Evolutionary conservation across 2,113 vertebrate species (phyloP), one percentile per base, ranked within the genome.

Genomic region (Bos javanicus): DNA sequence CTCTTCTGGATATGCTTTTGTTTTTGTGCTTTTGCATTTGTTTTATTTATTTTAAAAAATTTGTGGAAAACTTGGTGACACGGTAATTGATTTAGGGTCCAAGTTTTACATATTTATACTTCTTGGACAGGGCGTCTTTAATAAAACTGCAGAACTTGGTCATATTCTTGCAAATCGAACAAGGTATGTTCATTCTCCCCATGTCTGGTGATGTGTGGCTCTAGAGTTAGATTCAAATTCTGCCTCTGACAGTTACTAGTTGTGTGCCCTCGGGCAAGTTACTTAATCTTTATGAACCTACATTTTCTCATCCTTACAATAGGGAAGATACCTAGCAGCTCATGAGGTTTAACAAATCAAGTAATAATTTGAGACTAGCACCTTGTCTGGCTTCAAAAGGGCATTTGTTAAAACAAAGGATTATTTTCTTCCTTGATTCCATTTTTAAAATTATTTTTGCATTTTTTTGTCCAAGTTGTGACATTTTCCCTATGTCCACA

Each of bases 361-460:
- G 30, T 52, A 96, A 84, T 90, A 94, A 46, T 80, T 56, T 14
- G 80, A 96, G 33, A 46, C 19, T 80, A 90, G 54, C 7, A 48
- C 14, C 81, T 15, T 80, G 33, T 92, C 28, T 94, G 30, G 15
- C n/a, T 59, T 71, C 23, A 43, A 52, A 87, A 90, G 82, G n/a
- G 60, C 3, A 76, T 26, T 83, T 64, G 33, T 11, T 81, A 60
- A 81, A 97, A 78, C 59, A 60, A 89, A 78, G 62, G 54, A 64
- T 3, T 96, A 16, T 88, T 92, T 88, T 11, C n/a, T 82, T 80
- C 13, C n/a, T 81, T 30, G 46, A 46, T 52, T 90, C 21, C 2
- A 76, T 93, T 94, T 94, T 16, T 88, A 88, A 84, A 90, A 87
- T 85, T n/a, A 57, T 62, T 33, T 89, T 86, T 87, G 60, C n/a